Evolutionary conservation across 2,888 invertebrate genomes (phyloP).

Genomic region (Thalpophila matura): DNA sequence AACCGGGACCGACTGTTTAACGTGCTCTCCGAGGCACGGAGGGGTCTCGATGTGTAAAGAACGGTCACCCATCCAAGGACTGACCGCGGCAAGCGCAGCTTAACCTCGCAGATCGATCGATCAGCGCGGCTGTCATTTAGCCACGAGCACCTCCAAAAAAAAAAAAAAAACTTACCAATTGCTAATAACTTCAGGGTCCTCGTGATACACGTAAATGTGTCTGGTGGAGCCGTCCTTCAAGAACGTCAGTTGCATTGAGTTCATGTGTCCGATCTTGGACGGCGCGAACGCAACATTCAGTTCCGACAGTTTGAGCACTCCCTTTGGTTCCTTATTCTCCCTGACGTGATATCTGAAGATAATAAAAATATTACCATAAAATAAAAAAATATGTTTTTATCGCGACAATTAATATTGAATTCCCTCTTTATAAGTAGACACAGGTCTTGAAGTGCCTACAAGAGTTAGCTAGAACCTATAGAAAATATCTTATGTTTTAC

Average conservation of each 20-base stretch:
- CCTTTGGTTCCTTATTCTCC: slow-evolving; percentile 95
- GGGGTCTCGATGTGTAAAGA: too few relatives aligned
- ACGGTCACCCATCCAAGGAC: too few relatives aligned
- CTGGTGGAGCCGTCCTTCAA: slow-evolving; percentile 96
- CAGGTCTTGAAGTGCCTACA: slow-evolving; percentile 5
- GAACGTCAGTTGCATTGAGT: slow-evolving; percentile 96
- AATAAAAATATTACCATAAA: slow-evolving; percentile 24
- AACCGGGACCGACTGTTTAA: too few relatives aligned
- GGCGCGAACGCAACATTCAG: slow-evolving; percentile 96
- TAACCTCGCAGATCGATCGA: too few relatives aligned
- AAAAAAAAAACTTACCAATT: slow-evolving; percentile 92
- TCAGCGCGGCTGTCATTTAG: too few relatives aligned
- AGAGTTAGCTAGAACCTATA: not conserved
- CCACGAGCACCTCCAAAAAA: too few relatives aligned
- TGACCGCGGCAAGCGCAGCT: too few relatives aligned
- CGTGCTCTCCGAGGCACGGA: too few relatives aligned
- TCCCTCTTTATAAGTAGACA: slow-evolving; percentile 1
- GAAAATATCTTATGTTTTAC: too few relatives aligned
- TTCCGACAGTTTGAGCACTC: slow-evolving; percentile 94
- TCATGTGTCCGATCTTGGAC: slow-evolving; percentile 94
- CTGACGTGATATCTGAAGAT: slow-evolving; percentile 92
- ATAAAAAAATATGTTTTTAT: not conserved
- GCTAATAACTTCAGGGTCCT: slow-evolving; percentile 95
- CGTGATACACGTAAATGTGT: slow-evolving; percentile 96
- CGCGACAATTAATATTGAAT: not conserved